A percentile compares a stretch with the other conserved stretches of the same genome.
Conservation (phyloP, 2,888 invertebrate genomes). For the Zele albiditarsus region DNA sequence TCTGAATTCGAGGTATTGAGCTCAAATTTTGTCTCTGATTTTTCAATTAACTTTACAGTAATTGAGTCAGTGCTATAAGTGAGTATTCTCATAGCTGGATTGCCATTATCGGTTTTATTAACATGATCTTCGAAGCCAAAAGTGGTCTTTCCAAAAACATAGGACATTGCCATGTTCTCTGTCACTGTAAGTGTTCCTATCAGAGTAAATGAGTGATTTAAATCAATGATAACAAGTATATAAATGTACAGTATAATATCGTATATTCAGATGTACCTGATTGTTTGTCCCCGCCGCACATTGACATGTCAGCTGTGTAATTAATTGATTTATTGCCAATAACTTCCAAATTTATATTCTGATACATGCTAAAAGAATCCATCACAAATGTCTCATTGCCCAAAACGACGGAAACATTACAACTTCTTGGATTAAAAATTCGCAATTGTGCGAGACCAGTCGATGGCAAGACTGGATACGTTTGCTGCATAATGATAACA, state of each 20-base stretch:
- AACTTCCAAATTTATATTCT: slow-evolving; percentile 49
- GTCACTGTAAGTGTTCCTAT: slow-evolving; percentile 13
- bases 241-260: too few species aligned
- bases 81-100: slow-evolving; percentile 68
- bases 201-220: not conserved
- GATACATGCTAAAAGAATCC: slow-evolving; percentile 55
- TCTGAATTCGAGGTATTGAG: not conserved
- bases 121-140: slow-evolving; percentile 58
- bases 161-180: slow-evolving; percentile 53
- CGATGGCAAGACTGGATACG: slow-evolving; percentile 77
- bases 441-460: slow-evolving; percentile 79
- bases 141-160: slow-evolving; percentile 32
- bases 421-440: slow-evolving; percentile 77
- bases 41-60: slow-evolving; percentile 32
- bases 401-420: slow-evolving; percentile 53
- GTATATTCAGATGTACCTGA: not conserved
- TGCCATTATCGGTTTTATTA: slow-evolving; percentile 63
- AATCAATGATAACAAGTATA: not conserved
- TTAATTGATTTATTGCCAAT: not conserved
- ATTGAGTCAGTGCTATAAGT: slow-evolving; percentile 54
- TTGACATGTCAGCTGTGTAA: slow-evolving; percentile 48
- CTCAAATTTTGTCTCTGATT: not conserved
- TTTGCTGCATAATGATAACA: slow-evolving; percentile 72
- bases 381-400: slow-evolving; percentile 47
- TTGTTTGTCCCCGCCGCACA: slow-evolving; percentile 43